Evolutionary conservation across 2,113 vertebrate genomes (phyloP), one percentile per base, ranked within the genome.

Genomic region (Saguinus imperator): DNA sequence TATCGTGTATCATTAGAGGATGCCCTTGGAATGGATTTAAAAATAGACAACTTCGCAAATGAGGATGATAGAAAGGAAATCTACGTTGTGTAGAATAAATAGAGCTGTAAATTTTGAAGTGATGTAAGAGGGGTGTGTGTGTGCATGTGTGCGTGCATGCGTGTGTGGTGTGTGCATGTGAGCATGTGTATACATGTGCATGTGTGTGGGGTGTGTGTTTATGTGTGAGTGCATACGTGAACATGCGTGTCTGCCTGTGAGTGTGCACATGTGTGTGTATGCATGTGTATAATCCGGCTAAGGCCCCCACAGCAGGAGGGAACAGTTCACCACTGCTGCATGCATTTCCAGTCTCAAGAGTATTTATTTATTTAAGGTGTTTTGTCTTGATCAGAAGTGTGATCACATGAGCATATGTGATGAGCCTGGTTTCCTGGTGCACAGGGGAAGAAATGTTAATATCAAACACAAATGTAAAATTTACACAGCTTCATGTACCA

Each of bases 261-360:
- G 58, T n/a, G 64, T 6, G 6, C 4, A 32, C 29, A 3, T 17
- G 73, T 21, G 5, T 57, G 70, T 23, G 18, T 64, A 66, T 66
- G 6, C 5, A 18, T 35, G 27, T 52, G 21, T 43, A 9, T 50
- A 25, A 3, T n/a, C 32, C 52, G 52, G 29, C 8, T 17, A 4
- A 16, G 16, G 37, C 29, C 58, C 21, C 10, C 52, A 11, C 52
- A 12, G 37, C 0, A 40, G 25, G 50, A 80, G 45, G 72, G 29
- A 88, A 68, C 14, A 16, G 0, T 27, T 23, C 32, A 8, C 55
- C 2, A 0, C 37, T 0, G 5, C 8, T 20, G 10, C 70, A 0
- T 13, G 11, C 7, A 20, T 55, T 55, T n/a, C 83, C 37, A 3
- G 29, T 61, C 87, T 91, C 92, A 7, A 73, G 87, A 35, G 21